phyloP scores from a whole-genome alignment of 2,888 invertebrate genomes.

The Dicyrtoma fusca region DNA sequence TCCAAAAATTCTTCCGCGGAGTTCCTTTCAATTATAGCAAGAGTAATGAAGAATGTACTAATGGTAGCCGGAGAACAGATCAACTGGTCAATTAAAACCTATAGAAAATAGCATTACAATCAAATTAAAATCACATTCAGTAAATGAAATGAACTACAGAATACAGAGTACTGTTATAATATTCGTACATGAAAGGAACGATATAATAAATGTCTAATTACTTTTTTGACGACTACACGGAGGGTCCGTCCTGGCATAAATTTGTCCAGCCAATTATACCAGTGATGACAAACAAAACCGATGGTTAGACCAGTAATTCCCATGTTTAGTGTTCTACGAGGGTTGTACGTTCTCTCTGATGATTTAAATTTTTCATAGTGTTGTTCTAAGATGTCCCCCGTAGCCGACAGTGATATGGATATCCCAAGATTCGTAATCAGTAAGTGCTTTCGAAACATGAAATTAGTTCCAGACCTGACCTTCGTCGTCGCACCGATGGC shows the following conservation, averaged over 20 bases:
- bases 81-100: conserved; percentile 75
- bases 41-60: conserved; percentile 73
- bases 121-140: neutral
- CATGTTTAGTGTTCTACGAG: conserved; percentile 73
- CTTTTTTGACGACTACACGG: conserved; percentile 72
- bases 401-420: conserved; percentile 73
- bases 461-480: conserved; percentile 41
- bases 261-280: conserved; percentile 79
- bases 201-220: conserved; percentile 13
- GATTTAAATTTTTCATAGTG: conserved; percentile 69
- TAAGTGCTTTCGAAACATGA: conserved; percentile 65
- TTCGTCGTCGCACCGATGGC: conserved; percentile 29
- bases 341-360: conserved; percentile 66
- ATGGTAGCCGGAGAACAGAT: conserved; percentile 82
- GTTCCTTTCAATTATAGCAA: conserved; percentile 72
- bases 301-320: conserved; percentile 74
- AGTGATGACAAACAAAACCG: conserved; percentile 80
- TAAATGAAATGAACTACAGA: conserved; percentile 1
- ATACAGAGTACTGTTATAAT: neutral
- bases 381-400: conserved; percentile 81
- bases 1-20: conserved; percentile 66
- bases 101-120: neutral
- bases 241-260: conserved; percentile 72
- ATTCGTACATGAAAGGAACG: no score
- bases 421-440: conserved; percentile 79